Evolutionary conservation across 1,140 invertebrate species (phyloP).

Genomic region (Latrodectus geometricus): DNA sequence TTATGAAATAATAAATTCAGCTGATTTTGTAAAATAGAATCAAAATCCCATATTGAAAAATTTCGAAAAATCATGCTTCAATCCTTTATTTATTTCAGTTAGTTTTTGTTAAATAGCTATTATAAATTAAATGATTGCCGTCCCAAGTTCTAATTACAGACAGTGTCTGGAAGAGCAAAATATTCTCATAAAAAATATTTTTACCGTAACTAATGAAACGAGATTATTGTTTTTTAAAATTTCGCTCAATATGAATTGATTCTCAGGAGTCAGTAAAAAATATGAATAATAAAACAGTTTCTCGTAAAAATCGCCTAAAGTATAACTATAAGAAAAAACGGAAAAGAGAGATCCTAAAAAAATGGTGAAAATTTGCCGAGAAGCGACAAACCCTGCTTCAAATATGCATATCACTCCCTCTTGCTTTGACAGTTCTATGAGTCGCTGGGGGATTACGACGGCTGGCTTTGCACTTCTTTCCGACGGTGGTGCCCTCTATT

Average conservation of each 20-base stretch:
- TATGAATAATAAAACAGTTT: background rate
- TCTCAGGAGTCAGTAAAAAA: background rate
- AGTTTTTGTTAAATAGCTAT: too few species aligned
- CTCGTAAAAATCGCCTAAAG: background rate
- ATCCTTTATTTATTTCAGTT: too few species aligned
- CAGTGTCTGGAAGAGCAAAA: too few species aligned
- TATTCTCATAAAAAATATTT: background rate
- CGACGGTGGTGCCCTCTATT: slow-evolving; percentile 55
- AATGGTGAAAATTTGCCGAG: slow-evolving; percentile 49
- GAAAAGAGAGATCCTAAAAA: background rate
- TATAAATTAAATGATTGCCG: too few species aligned
- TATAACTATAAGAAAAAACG: background rate
- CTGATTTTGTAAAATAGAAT: too few species aligned
- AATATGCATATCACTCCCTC: slow-evolving; percentile 57
- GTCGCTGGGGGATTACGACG: slow-evolving; percentile 33
- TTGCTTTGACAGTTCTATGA: slow-evolving; percentile 54
- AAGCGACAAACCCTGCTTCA: slow-evolving; percentile 20
- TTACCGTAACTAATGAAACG: background rate
- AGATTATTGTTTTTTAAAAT: background rate
- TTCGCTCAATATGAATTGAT: background rate
- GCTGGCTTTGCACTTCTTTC: slow-evolving; percentile 8
- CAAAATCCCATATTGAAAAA: too few species aligned
- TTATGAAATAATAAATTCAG: too few species aligned
- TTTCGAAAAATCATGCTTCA: too few species aligned
- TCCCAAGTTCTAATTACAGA: too few species aligned